Conservation (phyloP, 2,113 vertebrate genomes). For the Leptosomus discolor region DNA sequence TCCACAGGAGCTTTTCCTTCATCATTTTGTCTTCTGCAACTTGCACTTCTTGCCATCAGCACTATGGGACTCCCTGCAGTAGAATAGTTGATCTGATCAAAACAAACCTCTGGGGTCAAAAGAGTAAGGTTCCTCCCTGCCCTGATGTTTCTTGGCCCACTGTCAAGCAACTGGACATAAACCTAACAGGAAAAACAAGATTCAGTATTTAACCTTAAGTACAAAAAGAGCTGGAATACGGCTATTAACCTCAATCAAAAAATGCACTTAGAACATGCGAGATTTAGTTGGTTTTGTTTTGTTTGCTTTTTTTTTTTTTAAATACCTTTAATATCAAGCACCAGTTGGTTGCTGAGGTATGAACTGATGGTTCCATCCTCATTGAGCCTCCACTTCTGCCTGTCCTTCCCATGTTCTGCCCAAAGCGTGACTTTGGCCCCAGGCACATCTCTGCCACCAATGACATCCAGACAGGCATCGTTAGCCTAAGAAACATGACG, state of each 20-base stretch:
- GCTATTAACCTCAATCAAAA: neutral
- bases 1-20: neutral
- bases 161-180: neutral
- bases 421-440: conserved; percentile 84
- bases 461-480: conserved; percentile 82
- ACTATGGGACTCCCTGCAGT: neutral
- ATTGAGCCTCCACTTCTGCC: conserved; percentile 83
- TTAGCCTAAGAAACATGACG: conserved; percentile 63
- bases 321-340: conserved; percentile 85
- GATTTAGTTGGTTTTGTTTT: neutral
- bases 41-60: neutral
- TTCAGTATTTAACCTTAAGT: neutral
- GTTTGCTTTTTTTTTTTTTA: neutral
- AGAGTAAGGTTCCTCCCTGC: neutral
- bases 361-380: conserved; percentile 82
- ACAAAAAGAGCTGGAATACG: neutral
- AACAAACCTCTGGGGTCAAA: neutral
- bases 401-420: conserved; percentile 79
- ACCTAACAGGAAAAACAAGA: neutral
- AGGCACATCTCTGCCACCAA: conserved; percentile 76
- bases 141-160: neutral
- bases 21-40: neutral
- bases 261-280: neutral
- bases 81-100: neutral
- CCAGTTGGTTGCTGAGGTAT: conserved; percentile 78